Percentiles rank a stretch among this genome's conserved stretches.
Conservation (phyloP, 2,888 invertebrate genomes). For the Carterocephalus palaemon region DNA sequence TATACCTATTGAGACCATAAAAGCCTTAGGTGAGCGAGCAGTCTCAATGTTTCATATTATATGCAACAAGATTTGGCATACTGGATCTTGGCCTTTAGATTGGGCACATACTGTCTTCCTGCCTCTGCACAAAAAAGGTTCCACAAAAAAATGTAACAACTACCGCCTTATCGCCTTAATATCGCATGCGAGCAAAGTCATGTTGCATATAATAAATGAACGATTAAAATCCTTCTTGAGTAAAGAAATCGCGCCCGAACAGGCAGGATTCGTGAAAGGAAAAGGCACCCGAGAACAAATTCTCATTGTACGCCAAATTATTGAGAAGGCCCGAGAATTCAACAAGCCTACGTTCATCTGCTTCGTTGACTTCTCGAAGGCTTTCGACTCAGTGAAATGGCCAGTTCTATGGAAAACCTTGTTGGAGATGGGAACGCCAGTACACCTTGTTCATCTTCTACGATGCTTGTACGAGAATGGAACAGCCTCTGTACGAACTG, state of each 20-base stretch:
- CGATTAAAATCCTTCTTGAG: not conserved
- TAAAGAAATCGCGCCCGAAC: too few relatives aligned
- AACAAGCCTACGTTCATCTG: not conserved
- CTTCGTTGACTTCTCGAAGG: conserved; percentile 1
- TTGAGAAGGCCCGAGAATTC: not conserved
- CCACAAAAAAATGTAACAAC: too few relatives aligned
- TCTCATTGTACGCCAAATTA: too few relatives aligned
- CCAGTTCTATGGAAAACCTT: conserved; percentile 12
- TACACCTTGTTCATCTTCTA: conserved; percentile 21
- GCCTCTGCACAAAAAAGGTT: too few relatives aligned
- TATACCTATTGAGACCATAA: conserved; percentile 25
- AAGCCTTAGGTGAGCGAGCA: conserved; percentile 19
- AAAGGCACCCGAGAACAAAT: too few relatives aligned
- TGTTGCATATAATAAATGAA: conserved; percentile 1
- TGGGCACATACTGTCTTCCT: too few relatives aligned
- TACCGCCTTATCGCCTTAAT: too few relatives aligned
- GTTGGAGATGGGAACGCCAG: conserved; percentile 17
- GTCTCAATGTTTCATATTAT: too few relatives aligned
- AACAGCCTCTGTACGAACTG: conserved; percentile 20
- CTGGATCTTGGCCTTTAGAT: too few relatives aligned
- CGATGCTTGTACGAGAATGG: conserved; percentile 13
- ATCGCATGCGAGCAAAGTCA: conserved; percentile 1
- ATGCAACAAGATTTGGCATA: conserved; percentile 1
- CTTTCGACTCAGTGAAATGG: too few relatives aligned
- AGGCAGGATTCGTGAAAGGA: too few relatives aligned